Percentiles rank a stretch among this genome's conserved stretches.
Evolutionary conservation across 2,888 invertebrate genomes (phyloP).

Genomic region (Ophraella communa): DNA sequence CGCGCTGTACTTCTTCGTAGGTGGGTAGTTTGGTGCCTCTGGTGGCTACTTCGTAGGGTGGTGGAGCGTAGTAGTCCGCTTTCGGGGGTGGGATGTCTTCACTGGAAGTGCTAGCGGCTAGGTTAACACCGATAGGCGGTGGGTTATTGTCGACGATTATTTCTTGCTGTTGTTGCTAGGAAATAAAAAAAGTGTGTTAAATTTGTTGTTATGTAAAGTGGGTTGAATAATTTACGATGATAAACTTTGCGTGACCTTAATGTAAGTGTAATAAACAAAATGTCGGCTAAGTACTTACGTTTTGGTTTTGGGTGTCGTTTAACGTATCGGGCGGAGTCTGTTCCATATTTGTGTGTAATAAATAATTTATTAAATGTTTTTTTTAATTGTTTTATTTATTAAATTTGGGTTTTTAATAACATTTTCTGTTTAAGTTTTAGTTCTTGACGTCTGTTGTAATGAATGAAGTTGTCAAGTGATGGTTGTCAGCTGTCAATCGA

Average conservation of each 20-base stretch:
- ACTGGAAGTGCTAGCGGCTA: slow-evolving; percentile 48
- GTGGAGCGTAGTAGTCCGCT: slow-evolving; percentile 85
- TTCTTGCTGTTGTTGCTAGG: slow-evolving; percentile 34
- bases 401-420: slow-evolving; percentile 1
- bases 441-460: too few relatives aligned
- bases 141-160: slow-evolving; percentile 35
- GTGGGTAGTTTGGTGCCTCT: slow-evolving; percentile 84
- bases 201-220: background rate
- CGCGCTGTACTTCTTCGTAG: slow-evolving; percentile 90
- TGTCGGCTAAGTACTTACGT: slow-evolving; percentile 15
- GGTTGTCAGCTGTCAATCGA: too few relatives aligned
- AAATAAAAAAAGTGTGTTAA: background rate
- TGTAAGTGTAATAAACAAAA: background rate
- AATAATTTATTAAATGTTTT: background rate
- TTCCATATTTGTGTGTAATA: slow-evolving; percentile 38
- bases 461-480: too few relatives aligned
- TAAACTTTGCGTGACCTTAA: too few relatives aligned
- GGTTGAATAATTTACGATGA: too few relatives aligned
- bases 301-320: slow-evolving; percentile 28
- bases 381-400: background rate
- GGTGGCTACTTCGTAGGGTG: slow-evolving; percentile 82
- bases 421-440: slow-evolving; percentile 16
- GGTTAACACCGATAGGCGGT: slow-evolving; percentile 8
- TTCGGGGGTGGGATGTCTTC: slow-evolving; percentile 82
- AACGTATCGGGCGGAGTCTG: slow-evolving; percentile 41